Evolutionary conservation across 1,140 invertebrate genomes (phyloP), one percentile per base, ranked within the genome.

Genomic region (Drosophila micromelanica): DNA sequence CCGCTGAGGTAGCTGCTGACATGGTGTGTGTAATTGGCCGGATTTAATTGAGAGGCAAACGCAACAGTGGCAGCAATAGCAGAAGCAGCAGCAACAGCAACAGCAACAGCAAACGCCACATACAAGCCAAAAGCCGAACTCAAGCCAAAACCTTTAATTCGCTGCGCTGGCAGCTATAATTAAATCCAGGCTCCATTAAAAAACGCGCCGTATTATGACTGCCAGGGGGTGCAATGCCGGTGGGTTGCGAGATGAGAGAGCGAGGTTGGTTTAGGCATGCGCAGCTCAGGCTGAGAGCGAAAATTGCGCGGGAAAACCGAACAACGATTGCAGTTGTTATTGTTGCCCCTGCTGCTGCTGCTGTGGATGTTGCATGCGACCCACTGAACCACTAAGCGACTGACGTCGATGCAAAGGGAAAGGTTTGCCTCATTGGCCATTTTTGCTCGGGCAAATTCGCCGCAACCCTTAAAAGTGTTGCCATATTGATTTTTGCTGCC

Each of bases 391-490:
- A 89, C 84, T 89, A 70, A 62, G 75, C 55, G 61, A 11, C 46
- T 52, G 32, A 43, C 27, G 35, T 13, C 40, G 13, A 3, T 9
- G 46, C 12, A 7, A 9, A 30, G 38, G 23, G 35, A 49, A 20
- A 32, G 48, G 65, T 62, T 52, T 73, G 84, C 65, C 52, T 35
- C 17, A 42, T 48, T 63, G 32, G 20, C 17, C 27, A 38, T 37
- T 40, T 49, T 43, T 46, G 78, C 64, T 67, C 43, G 62, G 62
- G 52, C 48, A 43, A 81, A 86, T 82, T 89, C 84, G 84, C 84
- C 79, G 84, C 84, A 89, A 89, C 84, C 84, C 84, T 89, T 89
- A 82, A 89, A 87, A 89, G 79, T 84, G 84, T 89, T 84, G 85
- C 73, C 79, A 77, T 89, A 89, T 89, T 76, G 84, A 89, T 89